phyloP scores from a whole-genome alignment of 2,888 invertebrate species.

The Smittia aterrima region DNA sequence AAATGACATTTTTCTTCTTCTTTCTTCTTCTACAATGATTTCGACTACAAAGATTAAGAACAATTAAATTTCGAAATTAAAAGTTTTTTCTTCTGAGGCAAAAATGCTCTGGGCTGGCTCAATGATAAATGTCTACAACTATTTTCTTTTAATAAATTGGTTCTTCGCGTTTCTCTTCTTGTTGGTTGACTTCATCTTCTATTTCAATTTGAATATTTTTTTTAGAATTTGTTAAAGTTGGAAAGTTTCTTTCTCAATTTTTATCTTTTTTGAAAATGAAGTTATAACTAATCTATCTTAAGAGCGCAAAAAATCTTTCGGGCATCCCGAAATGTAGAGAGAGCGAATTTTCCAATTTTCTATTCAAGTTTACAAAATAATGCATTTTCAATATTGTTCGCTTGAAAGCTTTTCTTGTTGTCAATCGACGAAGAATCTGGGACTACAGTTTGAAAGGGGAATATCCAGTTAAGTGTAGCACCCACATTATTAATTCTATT shows the following conservation, averaged over 20 bases:
- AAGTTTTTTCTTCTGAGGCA: neutral
- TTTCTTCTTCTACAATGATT: neutral
- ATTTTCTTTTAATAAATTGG: neutral
- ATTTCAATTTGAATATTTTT: neutral
- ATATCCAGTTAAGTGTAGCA: conserved; percentile 17
- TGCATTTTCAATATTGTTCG: conserved; percentile 16
- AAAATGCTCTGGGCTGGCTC: conserved; percentile 2
- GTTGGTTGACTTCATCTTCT: neutral
- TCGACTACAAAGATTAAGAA: conserved; percentile 10
- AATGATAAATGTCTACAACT: conserved; percentile 18
- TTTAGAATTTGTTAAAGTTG: conserved; percentile 22
- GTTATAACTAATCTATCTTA: too few species aligned
- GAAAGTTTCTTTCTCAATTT: conserved; percentile 1
- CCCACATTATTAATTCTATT: conserved; percentile 11
- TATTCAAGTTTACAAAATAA: conserved; percentile 10
- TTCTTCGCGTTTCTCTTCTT: conserved; percentile 14
- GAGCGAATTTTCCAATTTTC: conserved; percentile 2
- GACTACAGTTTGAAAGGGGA: neutral
- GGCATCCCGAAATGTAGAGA: neutral
- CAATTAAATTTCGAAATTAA: conserved; percentile 15
- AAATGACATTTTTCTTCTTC: conserved; percentile 23
- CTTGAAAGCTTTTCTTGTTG: neutral
- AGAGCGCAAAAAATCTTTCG: neutral
- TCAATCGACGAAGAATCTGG: neutral
- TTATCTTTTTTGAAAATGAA: too few species aligned